Conservation (phyloP, 37 sponge, comb jelly and placozoan species). For the Ianthella basta region DNA sequence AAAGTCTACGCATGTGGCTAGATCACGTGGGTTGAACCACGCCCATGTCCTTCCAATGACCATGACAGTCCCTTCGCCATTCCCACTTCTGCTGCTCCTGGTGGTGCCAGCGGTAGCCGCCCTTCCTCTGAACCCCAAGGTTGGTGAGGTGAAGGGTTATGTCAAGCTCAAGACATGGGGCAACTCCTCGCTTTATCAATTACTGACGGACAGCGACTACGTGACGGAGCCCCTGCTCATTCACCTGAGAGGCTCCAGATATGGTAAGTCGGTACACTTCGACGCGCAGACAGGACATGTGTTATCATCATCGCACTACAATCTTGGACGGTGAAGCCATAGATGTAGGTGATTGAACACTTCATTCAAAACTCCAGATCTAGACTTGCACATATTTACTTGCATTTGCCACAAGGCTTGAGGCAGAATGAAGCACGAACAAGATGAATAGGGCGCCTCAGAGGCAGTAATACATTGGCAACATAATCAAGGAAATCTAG, state of each 20-base stretch:
- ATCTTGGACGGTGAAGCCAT: background rate
- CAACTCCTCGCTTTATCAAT: slow-evolving; percentile 52
- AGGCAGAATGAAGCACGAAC: no score
- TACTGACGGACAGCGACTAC: slow-evolving; percentile 45
- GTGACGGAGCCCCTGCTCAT: slow-evolving; percentile 42
- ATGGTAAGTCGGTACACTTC: slow-evolving; percentile 39
- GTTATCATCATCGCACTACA: background rate
- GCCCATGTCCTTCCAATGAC: no score
- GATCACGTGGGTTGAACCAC: no score
- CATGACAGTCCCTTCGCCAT: background rate
- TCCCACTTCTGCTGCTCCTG: background rate
- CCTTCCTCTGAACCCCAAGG: background rate
- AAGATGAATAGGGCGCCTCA: no score
- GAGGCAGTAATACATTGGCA: no score
- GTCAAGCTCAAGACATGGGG: slow-evolving; percentile 25
- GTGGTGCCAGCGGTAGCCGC: background rate
- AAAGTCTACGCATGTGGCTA: no score
- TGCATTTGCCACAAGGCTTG: no score
- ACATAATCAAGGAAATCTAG: no score
- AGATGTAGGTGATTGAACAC: background rate
- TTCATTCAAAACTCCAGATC: no score
- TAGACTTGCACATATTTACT: no score
- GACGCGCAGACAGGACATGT: background rate
- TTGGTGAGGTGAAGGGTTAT: slow-evolving; percentile 48
- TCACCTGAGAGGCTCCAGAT: slow-evolving; percentile 56